Percentiles rank a stretch among this genome's conserved stretches.
phyloP scores from a whole-genome alignment of 2,113 vertebrate species.

The Columbina picui region DNA sequence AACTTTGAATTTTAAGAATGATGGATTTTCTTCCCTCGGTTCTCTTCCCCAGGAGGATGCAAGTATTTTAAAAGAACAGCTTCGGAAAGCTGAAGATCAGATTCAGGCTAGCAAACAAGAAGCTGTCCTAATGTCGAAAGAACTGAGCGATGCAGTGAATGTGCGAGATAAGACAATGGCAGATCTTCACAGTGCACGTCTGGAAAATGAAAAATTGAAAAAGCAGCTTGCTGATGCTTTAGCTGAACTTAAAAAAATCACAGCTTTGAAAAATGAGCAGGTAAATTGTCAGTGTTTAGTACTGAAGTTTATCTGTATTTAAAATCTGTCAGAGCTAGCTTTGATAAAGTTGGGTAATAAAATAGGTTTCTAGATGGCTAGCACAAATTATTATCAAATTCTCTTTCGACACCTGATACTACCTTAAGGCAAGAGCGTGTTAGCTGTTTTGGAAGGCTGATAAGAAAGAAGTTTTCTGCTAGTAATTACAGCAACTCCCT shows the following conservation, averaged over 20 bases:
- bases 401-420: neutral
- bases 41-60: slow-evolving; percentile 82
- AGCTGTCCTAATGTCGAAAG: slow-evolving; percentile 86
- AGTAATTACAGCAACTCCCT: neutral
- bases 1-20: neutral
- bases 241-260: slow-evolving; percentile 82
- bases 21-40: neutral
- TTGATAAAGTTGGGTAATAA: neutral
- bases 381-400: neutral
- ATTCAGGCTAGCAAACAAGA: slow-evolving; percentile 92
- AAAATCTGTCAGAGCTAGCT: neutral
- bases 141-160: slow-evolving; percentile 91
- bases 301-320: neutral
- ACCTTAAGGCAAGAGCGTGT: neutral
- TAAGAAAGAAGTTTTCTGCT: neutral
- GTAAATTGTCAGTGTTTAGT: slow-evolving; percentile 65
- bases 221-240: slow-evolving; percentile 82
- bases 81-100: slow-evolving; percentile 94
- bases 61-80: slow-evolving; percentile 86
- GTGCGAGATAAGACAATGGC: slow-evolving; percentile 92
- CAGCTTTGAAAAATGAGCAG: slow-evolving; percentile 79
- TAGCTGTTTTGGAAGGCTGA: neutral
- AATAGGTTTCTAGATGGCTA: neutral
- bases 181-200: slow-evolving; percentile 88
- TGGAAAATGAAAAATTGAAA: slow-evolving; percentile 84